A percentile compares a stretch with the other conserved stretches of the same genome.
Evolutionary conservation across 2,797 vertebrate genomes (phyloP).

Genomic region (Halcyon badia): DNA sequence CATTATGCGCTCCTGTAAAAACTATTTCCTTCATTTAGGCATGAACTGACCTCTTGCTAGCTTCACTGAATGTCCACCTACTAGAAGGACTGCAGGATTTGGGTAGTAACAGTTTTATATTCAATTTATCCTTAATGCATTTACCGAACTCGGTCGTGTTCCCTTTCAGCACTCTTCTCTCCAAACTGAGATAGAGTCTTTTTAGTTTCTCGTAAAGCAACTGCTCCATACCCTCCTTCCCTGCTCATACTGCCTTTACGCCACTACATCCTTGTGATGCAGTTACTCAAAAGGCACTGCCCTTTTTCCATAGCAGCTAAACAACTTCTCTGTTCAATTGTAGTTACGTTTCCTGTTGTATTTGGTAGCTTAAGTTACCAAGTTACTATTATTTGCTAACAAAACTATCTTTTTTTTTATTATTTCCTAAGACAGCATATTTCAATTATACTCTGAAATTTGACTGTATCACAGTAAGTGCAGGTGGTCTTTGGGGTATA

Average conservation of each 20-base stretch:
- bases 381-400: not conserved
- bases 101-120: not conserved
- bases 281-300: not conserved
- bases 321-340: not conserved
- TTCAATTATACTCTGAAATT: not conserved
- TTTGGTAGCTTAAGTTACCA: not conserved
- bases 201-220: not conserved
- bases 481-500: not conserved
- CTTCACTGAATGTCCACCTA: not conserved
- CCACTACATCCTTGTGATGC: not conserved
- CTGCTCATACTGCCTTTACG: not conserved
- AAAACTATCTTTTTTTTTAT: not conserved
- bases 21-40: not conserved
- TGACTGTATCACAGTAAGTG: not conserved
- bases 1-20: not conserved
- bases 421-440: not conserved
- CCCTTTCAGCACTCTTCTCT: not conserved
- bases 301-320: not conserved
- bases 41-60: not conserved
- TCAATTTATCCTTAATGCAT: not conserved
- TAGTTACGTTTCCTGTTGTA: not conserved
- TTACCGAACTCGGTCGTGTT: not conserved
- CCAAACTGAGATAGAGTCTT: not conserved
- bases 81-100: not conserved
- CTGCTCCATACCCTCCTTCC: not conserved